phyloP scores from a whole-genome alignment of 1,140 invertebrate genomes.

The Euwallacea fornicatus region DNA sequence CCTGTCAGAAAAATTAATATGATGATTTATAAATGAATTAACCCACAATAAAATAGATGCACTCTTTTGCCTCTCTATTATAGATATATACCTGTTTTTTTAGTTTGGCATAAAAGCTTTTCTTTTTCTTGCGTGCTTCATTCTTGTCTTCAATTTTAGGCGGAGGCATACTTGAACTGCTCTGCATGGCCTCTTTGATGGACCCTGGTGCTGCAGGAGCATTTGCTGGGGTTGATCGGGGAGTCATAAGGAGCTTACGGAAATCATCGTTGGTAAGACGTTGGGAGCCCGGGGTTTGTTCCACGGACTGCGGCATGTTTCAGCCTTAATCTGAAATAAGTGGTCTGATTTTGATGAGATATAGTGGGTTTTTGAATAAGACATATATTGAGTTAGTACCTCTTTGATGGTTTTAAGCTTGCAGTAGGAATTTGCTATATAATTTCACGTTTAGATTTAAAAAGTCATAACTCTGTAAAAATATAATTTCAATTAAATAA shows the following conservation, averaged over 20 bases:
- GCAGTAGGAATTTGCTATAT: no score
- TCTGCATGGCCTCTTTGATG: conserved; percentile 64
- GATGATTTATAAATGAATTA: no score
- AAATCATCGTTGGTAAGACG: conserved; percentile 96
- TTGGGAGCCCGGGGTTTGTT: conserved; percentile 60
- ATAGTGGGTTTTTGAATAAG: no score
- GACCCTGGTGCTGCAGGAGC: conserved; percentile 56
- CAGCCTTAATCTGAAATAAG: conserved; percentile 22
- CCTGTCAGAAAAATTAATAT: conserved; percentile 48
- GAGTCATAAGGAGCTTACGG: conserved; percentile 93
- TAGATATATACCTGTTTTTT: conserved; percentile 71
- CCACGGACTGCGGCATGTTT: conserved; percentile 54
- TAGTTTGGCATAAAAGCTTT: conserved; percentile 90
- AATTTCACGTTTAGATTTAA: no score
- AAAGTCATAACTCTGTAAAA: no score
- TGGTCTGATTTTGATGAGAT: not conserved
- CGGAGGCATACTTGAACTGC: conserved; percentile 50
- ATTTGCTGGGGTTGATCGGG: conserved; percentile 69
- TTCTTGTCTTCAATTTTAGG: conserved; percentile 58
- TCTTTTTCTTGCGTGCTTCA: conserved; percentile 77
- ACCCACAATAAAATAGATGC: not conserved
- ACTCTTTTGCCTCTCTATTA: not conserved
- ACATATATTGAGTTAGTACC: no score
- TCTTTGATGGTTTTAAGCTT: no score
- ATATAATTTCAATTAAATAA: no score